A percentile compares a stretch with the other conserved stretches of the same genome.
phyloP scores from a whole-genome alignment of 2,113 vertebrate genomes.

The Aptenodytes forsteri region DNA sequence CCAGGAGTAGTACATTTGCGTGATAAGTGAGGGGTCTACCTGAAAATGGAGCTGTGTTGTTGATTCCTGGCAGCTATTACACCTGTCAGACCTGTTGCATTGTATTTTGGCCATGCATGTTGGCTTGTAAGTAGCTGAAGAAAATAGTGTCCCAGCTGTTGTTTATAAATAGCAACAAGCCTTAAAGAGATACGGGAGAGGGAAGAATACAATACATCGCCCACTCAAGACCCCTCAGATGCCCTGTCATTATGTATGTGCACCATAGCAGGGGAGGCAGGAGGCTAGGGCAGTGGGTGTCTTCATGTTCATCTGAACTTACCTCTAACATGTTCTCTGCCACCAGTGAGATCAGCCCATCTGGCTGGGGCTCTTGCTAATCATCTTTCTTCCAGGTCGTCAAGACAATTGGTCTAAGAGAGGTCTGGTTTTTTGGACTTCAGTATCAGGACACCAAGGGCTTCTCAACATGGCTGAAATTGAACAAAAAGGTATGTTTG shows the following conservation, averaged over 20 bases:
- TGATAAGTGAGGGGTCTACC: background rate
- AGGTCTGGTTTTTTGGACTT: slow-evolving; percentile 98
- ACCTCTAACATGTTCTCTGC: accelerated
- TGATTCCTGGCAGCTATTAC: background rate
- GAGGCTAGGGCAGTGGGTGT: background rate
- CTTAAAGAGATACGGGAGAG: background rate
- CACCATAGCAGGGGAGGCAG: background rate
- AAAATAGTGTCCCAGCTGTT: background rate
- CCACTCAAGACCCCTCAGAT: background rate
- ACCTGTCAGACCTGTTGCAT: background rate
- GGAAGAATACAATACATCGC: background rate
- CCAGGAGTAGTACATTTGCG: background rate
- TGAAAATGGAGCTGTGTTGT: background rate
- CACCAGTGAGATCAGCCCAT: background rate
- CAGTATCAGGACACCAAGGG: slow-evolving; percentile 98
- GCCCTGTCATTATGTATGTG: accelerated
- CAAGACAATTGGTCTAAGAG: slow-evolving; percentile 95
- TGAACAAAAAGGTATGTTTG: slow-evolving; percentile 93
- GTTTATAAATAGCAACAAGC: background rate
- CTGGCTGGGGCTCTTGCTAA: background rate
- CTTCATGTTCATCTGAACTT: background rate
- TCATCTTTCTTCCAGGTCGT: slow-evolving; percentile 83
- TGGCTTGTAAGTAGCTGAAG: background rate
- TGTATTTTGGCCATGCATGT: background rate
- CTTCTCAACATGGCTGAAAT: slow-evolving; percentile 97